Conservation (phyloP, 1,140 invertebrate species). For the Drosophila jambulina region DNA sequence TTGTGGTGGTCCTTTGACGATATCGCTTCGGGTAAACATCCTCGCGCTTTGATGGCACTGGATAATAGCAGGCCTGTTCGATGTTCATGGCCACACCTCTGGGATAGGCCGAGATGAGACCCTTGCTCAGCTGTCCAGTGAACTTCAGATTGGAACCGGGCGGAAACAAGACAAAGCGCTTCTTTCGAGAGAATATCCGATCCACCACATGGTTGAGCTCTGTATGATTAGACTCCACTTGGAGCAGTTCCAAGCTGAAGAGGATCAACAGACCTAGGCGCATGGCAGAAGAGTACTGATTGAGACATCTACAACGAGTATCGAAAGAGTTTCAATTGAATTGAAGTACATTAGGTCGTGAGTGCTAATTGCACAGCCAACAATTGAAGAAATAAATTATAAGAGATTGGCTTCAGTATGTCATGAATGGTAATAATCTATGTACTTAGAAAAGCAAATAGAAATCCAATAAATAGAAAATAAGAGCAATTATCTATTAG, state of each 20-base stretch:
- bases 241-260: conserved; percentile 17
- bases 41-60: conserved; percentile 63
- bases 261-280: conserved; percentile 39
- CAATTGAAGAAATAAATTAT: conserved; percentile 11
- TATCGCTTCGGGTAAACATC: conserved; percentile 78
- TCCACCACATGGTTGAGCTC: conserved; percentile 61
- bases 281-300: conserved; percentile 62
- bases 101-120: conserved; percentile 58
- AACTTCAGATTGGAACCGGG: conserved; percentile 72
- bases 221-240: conserved; percentile 30
- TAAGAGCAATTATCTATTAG: neutral
- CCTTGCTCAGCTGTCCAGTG: conserved; percentile 64
- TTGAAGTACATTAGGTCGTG: neutral
- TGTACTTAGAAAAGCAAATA: neutral
- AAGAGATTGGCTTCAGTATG: neutral
- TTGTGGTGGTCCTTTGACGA: conserved; percentile 62
- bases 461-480: neutral
- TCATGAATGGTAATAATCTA: neutral
- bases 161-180: conserved; percentile 73
- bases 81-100: conserved; percentile 64
- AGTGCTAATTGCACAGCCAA: conserved; percentile 31
- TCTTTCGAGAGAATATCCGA: conserved; percentile 70
- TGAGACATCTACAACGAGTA: conserved; percentile 35
- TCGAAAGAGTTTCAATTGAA: conserved; percentile 8
- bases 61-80: conserved; percentile 73